phyloP scores from a whole-genome alignment of 2,797 vertebrate genomes.

The Gouania willdenowi region DNA sequence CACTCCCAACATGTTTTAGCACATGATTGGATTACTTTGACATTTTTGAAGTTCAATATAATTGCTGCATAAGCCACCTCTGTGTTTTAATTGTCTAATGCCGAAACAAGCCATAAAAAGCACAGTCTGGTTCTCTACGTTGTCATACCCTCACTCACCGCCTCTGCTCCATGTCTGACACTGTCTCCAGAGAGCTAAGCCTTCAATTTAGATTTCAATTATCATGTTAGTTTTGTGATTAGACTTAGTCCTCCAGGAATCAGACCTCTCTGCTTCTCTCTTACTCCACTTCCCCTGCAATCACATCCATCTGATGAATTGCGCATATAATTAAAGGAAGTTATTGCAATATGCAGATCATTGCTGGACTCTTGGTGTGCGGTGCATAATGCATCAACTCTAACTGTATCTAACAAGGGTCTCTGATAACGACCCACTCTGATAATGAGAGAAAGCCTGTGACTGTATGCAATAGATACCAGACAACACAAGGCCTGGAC shows the following conservation, averaged over 20 bases:
- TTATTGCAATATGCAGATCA: constrained; percentile 86
- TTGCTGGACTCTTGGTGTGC: constrained; percentile 77
- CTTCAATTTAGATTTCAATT: constrained; percentile 84
- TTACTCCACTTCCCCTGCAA: constrained; percentile 78
- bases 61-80: too few species aligned
- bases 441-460: constrained; percentile 70
- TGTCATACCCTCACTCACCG: constrained; percentile 20
- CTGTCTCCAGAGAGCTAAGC: constrained; percentile 68
- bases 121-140: constrained; percentile 11
- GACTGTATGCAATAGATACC: constrained; percentile 68
- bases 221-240: constrained; percentile 85
- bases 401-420: constrained; percentile 75
- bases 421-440: constrained; percentile 68
- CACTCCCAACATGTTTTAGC: neutral
- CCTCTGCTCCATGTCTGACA: constrained; percentile 56
- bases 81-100: too few species aligned
- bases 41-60: too few species aligned
- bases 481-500: constrained; percentile 58
- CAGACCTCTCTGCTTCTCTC: constrained; percentile 76
- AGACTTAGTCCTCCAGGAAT: constrained; percentile 81
- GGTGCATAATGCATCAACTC: constrained; percentile 72
- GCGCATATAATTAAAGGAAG: constrained; percentile 83
- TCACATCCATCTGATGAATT: constrained; percentile 86
- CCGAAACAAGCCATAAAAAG: too few species aligned
- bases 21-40: neutral